These are phyloP conservation scores for Holotrichia oblita DNA, from an alignment of 1,140 invertebrate species.

Conservation along the genomic window DNA sequence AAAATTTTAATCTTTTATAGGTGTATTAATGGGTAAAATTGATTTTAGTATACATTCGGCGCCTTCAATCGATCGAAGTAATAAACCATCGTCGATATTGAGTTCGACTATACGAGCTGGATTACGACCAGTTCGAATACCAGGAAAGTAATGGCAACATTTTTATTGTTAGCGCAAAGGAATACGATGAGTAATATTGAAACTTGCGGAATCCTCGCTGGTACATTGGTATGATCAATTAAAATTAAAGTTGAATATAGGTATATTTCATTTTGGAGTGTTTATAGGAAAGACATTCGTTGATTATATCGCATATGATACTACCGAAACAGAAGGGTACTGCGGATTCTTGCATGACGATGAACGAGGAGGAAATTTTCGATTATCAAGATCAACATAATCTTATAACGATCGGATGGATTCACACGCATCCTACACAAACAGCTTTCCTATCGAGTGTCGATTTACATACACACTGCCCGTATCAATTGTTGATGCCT, in stretches of 20 bases:
- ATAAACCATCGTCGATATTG: slow-evolving; percentile 70
- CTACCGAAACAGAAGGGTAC: slow-evolving; percentile 93
- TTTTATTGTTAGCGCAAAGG: slow-evolving; percentile 76
- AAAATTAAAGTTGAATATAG: no score
- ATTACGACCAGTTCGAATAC: slow-evolving; percentile 79
- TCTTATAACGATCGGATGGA: slow-evolving; percentile 95
- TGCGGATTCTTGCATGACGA: slow-evolving; percentile 90
- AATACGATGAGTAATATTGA: slow-evolving; percentile 89
- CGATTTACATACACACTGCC: slow-evolving; percentile 96
- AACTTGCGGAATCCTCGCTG: slow-evolving; percentile 93
- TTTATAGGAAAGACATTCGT: slow-evolving; percentile 74
- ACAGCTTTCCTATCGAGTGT: slow-evolving; percentile 96
- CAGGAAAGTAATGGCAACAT: slow-evolving; percentile 77
- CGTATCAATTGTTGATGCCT: slow-evolving; percentile 96
- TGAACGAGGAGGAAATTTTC: slow-evolving; percentile 94
- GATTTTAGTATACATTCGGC: slow-evolving; percentile 52
- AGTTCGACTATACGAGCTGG: slow-evolving; percentile 56
- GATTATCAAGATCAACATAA: slow-evolving; percentile 90
- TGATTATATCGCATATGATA: slow-evolving; percentile 89
- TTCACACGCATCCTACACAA: slow-evolving; percentile 97
- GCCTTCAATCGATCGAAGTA: slow-evolving; percentile 75
- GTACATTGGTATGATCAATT: no score
- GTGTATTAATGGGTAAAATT: background rate
- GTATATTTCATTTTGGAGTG: background rate
- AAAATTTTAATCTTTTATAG: no score